These are phyloP conservation scores for Arnoldichthys spilopterus DNA, from an alignment of 2,797 vertebrate genomes.

Conservation along the genomic window DNA sequence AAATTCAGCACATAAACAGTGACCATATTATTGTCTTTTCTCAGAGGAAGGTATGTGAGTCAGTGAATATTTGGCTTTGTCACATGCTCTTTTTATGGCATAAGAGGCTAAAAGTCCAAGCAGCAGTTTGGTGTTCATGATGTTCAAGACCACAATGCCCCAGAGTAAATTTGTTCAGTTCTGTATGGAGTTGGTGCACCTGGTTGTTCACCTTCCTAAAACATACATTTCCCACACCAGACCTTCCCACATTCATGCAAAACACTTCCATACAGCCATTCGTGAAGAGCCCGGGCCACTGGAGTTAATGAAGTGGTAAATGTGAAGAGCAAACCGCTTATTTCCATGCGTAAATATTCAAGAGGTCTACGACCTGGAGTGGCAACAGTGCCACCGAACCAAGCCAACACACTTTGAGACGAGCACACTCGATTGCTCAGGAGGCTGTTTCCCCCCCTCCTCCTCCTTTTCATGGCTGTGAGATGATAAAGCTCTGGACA, in stretches of 20 bases:
- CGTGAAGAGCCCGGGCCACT: slow-evolving; percentile 65
- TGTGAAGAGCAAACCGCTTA: slow-evolving; percentile 72
- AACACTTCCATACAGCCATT: slow-evolving; percentile 71
- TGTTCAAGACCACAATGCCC: neutral
- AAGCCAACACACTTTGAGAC: slow-evolving; percentile 27
- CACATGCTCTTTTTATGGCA: neutral
- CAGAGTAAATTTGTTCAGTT: slow-evolving; percentile 10
- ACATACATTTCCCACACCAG: slow-evolving; percentile 33
- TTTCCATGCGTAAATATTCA: slow-evolving; percentile 82
- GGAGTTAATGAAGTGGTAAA: slow-evolving; percentile 82
- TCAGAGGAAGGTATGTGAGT: no score
- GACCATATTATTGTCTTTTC: no score
- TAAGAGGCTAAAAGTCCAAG: neutral
- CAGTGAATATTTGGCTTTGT: no score
- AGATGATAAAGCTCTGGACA: slow-evolving; percentile 74
- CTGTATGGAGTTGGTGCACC: neutral
- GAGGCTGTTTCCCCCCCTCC: neutral
- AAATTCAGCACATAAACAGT: no score
- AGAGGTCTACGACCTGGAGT: slow-evolving; percentile 67
- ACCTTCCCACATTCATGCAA: slow-evolving; percentile 57
- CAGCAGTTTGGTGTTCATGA: neutral
- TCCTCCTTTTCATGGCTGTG: slow-evolving; percentile 70
- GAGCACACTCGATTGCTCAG: slow-evolving; percentile 66
- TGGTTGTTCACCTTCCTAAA: slow-evolving; percentile 44
- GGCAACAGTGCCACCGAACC: slow-evolving; percentile 65